These are phyloP conservation scores for Serilophus lunatus DNA, from an alignment of 2,113 vertebrate genomes.

Conservation along the genomic window DNA sequence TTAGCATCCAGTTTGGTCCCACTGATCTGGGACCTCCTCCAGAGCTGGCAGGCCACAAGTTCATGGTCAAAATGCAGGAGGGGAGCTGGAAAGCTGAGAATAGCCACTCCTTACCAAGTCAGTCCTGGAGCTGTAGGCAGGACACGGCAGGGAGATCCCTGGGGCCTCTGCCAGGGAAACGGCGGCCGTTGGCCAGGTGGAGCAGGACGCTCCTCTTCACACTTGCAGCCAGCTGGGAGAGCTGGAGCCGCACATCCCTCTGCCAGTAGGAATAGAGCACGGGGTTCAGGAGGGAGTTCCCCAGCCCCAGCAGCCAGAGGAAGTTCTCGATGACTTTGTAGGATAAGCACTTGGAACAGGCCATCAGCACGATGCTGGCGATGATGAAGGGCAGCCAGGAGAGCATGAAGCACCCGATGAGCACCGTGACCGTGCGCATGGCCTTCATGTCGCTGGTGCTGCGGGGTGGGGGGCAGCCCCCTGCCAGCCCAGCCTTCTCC, in stretches of 20 bases:
- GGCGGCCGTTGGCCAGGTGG: neutral
- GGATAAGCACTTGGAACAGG: slow-evolving; percentile 75
- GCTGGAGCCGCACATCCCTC: slow-evolving; percentile 80
- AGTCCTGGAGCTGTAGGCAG: slow-evolving; percentile 7
- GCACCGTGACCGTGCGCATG: slow-evolving; percentile 80
- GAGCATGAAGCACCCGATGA: slow-evolving; percentile 84
- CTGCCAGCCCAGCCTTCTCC: slow-evolving; percentile 38
- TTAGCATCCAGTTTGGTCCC: neutral
- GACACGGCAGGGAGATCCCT: neutral
- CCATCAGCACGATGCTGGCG: slow-evolving; percentile 75
- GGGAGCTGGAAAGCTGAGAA: neutral
- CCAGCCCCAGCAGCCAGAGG: slow-evolving; percentile 86
- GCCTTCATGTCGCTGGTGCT: slow-evolving; percentile 78
- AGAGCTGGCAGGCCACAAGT: accelerated
- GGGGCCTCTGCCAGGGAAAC: neutral
- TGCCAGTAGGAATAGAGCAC: slow-evolving; percentile 90
- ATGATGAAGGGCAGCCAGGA: slow-evolving; percentile 89
- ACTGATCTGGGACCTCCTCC: neutral
- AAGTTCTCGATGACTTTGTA: slow-evolving; percentile 77
- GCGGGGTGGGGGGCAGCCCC: slow-evolving; percentile 2
- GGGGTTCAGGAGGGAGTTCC: slow-evolving; percentile 88
- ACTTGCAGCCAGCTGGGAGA: slow-evolving; percentile 71
- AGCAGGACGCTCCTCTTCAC: slow-evolving; percentile 58
- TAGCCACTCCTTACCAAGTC: neutral
- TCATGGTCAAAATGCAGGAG: accelerated